A percentile compares a stretch with the other conserved stretches of the same genome.
These are phyloP conservation scores for Perizoma affinitatum DNA, from an alignment of 2,888 invertebrate genomes.

Conservation along the genomic window DNA sequence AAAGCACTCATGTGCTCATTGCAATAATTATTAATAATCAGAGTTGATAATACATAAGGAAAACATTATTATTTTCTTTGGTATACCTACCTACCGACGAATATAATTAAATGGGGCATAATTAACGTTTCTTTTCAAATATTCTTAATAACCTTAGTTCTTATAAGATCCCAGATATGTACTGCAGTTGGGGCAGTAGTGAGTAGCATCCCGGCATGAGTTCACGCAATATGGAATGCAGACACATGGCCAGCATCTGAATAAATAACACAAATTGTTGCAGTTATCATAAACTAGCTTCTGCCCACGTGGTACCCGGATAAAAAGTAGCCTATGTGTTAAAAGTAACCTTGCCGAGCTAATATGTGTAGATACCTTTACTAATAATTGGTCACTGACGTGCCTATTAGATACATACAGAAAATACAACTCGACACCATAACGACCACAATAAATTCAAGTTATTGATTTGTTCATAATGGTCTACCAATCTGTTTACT, in stretches of 20 bases:
- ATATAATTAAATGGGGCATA: too few species aligned
- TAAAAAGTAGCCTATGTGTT: too few species aligned
- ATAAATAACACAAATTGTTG: slow-evolving; percentile 35
- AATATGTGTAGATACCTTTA: too few species aligned
- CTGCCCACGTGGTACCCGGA: too few species aligned
- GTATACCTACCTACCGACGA: too few species aligned
- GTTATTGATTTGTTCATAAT: not conserved
- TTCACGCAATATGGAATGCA: slow-evolving; percentile 84
- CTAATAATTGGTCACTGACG: too few species aligned
- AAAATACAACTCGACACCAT: not conserved
- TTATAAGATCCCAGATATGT: slow-evolving; percentile 80
- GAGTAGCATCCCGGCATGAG: slow-evolving; percentile 81
- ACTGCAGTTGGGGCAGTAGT: slow-evolving; percentile 84
- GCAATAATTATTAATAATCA: too few species aligned
- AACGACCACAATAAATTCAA: not conserved
- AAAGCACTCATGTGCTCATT: too few species aligned
- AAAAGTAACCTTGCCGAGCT: too few species aligned
- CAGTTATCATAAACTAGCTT: not conserved
- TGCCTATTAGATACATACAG: not conserved
- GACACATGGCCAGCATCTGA: slow-evolving; percentile 82
- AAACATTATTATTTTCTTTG: too few species aligned
- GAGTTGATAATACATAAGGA: too few species aligned
- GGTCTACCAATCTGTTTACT: slow-evolving; percentile 4
- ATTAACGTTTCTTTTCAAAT: not conserved
- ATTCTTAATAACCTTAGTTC: slow-evolving; percentile 30